phyloP scores from a whole-genome alignment of 2,113 vertebrate genomes.

The Seriola dumerili region DNA sequence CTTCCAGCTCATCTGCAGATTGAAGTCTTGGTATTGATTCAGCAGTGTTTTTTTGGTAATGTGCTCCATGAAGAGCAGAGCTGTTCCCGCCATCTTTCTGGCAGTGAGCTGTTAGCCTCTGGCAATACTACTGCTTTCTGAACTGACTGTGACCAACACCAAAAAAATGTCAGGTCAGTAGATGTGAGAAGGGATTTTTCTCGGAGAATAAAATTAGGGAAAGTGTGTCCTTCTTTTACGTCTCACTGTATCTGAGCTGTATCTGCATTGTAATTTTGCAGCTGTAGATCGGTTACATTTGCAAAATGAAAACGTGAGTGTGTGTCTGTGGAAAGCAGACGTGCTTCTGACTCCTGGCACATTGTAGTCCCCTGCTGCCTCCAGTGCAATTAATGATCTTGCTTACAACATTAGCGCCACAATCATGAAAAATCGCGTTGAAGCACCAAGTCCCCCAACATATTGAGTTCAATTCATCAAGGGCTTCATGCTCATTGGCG shows the following conservation, averaged over 20 bases:
- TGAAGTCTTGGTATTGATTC: slow-evolving; percentile 45
- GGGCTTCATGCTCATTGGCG: slow-evolving; percentile 56
- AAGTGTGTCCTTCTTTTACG: neutral
- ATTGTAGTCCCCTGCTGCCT: slow-evolving; percentile 27
- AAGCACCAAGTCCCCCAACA: slow-evolving; percentile 55
- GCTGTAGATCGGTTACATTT: slow-evolving; percentile 26
- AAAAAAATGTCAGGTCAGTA: neutral
- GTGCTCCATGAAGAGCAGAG: slow-evolving; percentile 12
- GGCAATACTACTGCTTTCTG: slow-evolving; percentile 10
- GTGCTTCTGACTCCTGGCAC: slow-evolving; percentile 22
- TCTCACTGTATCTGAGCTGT: neutral
- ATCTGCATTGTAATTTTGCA: slow-evolving; percentile 15
- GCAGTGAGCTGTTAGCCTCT: slow-evolving; percentile 26
- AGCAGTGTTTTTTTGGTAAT: slow-evolving; percentile 17
- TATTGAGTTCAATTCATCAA: slow-evolving; percentile 69
- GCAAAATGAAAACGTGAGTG: slow-evolving; percentile 7
- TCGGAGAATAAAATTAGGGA: neutral
- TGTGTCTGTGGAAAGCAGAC: slow-evolving; percentile 24
- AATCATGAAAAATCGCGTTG: slow-evolving; percentile 65
- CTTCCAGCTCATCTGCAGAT: slow-evolving; percentile 24
- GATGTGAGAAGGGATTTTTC: slow-evolving; percentile 12
- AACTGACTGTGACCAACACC: slow-evolving; percentile 25
- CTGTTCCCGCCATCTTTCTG: slow-evolving; percentile 16
- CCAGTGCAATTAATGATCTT: slow-evolving; percentile 69
- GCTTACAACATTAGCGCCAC: slow-evolving; percentile 69